These are phyloP conservation scores for Aphrocallistes beatrix DNA, from an alignment of 37 sponge, comb jelly and placozoan genomes.

Conservation along the genomic window DNA sequence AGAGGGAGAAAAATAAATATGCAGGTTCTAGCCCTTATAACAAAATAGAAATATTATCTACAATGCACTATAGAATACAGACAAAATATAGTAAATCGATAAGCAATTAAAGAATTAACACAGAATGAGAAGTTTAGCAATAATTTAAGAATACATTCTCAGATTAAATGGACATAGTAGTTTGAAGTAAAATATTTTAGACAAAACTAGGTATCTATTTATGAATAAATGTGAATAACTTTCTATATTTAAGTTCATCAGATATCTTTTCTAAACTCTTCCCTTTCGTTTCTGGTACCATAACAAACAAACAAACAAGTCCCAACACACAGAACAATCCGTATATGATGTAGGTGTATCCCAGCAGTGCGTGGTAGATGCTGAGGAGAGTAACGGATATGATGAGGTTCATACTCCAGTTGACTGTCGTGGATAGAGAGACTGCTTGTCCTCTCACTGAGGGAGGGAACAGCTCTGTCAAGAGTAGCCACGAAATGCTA, in stretches of 20 bases:
- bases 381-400: background rate
- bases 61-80: too few species aligned
- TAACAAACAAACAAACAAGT: background rate
- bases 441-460: conserved; percentile 4
- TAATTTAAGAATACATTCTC: too few species aligned
- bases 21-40: too few species aligned
- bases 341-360: background rate
- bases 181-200: too few species aligned
- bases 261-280: background rate
- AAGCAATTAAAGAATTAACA: too few species aligned
- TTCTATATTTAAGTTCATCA: background rate
- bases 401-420: background rate
- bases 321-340: background rate
- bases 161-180: too few species aligned
- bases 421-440: background rate
- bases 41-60: too few species aligned
- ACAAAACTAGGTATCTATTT: too few species aligned
- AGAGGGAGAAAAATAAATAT: too few species aligned
- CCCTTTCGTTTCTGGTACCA: conserved; percentile 13
- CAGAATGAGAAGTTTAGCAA: too few species aligned
- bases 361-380: background rate
- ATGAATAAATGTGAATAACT: background rate
- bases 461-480: background rate
- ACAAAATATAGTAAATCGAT: too few species aligned
- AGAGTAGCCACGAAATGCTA: background rate